phyloP scores from a whole-genome alignment of 2,113 vertebrate species.

The Gymnogyps californianus region DNA sequence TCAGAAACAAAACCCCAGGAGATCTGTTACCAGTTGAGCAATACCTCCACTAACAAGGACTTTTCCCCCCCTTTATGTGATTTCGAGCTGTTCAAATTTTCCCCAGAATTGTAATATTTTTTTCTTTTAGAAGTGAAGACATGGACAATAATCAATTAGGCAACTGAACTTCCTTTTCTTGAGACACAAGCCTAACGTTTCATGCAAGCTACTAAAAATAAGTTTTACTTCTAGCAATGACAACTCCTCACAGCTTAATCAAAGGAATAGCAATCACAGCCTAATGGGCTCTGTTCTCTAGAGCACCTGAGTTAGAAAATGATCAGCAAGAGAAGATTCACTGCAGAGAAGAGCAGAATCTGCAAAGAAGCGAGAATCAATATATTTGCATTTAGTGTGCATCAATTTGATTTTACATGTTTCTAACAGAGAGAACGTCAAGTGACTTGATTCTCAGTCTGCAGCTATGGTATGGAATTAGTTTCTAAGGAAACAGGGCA shows the following conservation, averaged over 20 bases:
- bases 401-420: not conserved
- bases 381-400: not conserved
- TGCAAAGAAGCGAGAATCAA: not conserved
- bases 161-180: not conserved
- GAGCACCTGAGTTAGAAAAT: not conserved
- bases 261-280: not conserved
- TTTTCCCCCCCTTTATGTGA: accelerated
- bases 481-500: conserved; percentile 24
- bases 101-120: not conserved
- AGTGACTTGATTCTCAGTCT: not conserved
- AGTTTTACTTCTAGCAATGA: conserved; percentile 2
- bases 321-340: not conserved
- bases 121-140: not conserved
- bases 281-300: not conserved
- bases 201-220: not conserved
- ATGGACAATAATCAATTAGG: not conserved
- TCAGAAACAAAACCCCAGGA: not conserved
- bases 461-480: not conserved
- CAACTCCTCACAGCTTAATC: not conserved
- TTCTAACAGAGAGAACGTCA: not conserved
- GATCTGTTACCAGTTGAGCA: not conserved
- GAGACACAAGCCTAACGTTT: not conserved
- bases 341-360: not conserved
- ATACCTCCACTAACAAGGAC: not conserved
- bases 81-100: not conserved